A percentile compares a stretch with the other conserved stretches of the same genome.
Evolutionary conservation across 2,797 vertebrate genomes (phyloP).

Genomic region (Simalia tracyae): DNA sequence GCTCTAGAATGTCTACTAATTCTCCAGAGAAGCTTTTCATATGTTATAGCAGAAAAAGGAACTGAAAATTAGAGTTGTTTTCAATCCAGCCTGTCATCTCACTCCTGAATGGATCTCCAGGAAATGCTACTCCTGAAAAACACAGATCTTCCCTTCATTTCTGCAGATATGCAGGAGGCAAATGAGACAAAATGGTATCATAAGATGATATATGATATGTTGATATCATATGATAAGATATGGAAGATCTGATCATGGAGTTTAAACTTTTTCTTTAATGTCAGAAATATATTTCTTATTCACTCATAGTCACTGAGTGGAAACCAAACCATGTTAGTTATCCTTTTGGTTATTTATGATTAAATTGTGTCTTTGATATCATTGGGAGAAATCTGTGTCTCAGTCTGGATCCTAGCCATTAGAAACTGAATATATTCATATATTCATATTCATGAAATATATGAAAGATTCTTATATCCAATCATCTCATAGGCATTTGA

Average conservation of each 20-base stretch:
- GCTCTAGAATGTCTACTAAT: neutral
- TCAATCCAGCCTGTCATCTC: neutral
- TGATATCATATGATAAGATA: neutral
- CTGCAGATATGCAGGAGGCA: neutral
- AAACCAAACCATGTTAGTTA: neutral
- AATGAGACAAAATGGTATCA: neutral
- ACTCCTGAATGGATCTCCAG: neutral
- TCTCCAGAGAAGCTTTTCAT: neutral
- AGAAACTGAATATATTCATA: neutral
- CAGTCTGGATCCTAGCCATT: neutral
- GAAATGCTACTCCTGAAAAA: neutral
- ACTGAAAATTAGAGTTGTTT: too few relatives aligned
- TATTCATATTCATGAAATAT: too few relatives aligned
- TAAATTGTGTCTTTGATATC: neutral
- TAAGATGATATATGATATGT: neutral
- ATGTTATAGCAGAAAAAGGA: neutral
- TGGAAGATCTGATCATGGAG: too few relatives aligned
- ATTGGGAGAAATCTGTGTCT: neutral
- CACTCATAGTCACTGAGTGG: neutral
- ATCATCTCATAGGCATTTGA: too few relatives aligned
- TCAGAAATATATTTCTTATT: neutral
- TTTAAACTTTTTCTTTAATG: neutral
- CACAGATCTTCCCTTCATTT: neutral
- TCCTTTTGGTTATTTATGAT: neutral
- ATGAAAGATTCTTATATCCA: too few relatives aligned